Conservation (phyloP, 2,888 invertebrate genomes). For the Tanytarsus gracilentus region DNA sequence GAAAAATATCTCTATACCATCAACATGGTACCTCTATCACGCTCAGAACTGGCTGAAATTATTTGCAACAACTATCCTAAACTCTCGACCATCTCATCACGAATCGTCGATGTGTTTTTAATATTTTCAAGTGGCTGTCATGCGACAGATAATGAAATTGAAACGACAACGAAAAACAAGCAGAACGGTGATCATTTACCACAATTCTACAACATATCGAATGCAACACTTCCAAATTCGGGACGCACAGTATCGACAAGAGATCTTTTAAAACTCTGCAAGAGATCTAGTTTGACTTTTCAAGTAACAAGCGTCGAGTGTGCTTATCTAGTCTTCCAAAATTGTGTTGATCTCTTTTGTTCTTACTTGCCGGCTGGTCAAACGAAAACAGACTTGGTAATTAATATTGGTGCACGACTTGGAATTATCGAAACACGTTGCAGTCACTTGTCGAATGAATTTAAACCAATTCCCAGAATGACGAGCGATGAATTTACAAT, state of each 20-base stretch:
- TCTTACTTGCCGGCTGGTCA: constrained; percentile 60
- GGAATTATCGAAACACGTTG: constrained; percentile 76
- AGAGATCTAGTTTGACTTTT: constrained; percentile 64
- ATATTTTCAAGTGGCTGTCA: constrained; percentile 67
- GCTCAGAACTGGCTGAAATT: constrained; percentile 64
- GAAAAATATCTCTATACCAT: constrained; percentile 77
- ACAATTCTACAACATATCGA: background rate
- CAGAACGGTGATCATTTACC: constrained; percentile 28
- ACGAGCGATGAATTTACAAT: constrained; percentile 53
- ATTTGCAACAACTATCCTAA: constrained; percentile 59
- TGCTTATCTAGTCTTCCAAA: constrained; percentile 55
- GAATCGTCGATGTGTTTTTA: constrained; percentile 75
- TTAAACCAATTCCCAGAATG: constrained; percentile 66
- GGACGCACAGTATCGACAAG: constrained; percentile 68
- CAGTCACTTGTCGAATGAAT: constrained; percentile 65
- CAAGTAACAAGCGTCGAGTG: constrained; percentile 55
- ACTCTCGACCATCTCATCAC: constrained; percentile 60
- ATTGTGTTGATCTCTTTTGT: constrained; percentile 87
- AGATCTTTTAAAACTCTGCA: constrained; percentile 88
- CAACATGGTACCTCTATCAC: constrained; percentile 67
- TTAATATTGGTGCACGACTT: constrained; percentile 66
- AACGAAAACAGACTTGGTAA: constrained; percentile 57
- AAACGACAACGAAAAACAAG: constrained; percentile 24
- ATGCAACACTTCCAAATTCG: constrained; percentile 35
- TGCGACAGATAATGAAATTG: constrained; percentile 39